phyloP scores from a whole-genome alignment of 1,140 invertebrate species.

The Coboldia fuscipes region DNA sequence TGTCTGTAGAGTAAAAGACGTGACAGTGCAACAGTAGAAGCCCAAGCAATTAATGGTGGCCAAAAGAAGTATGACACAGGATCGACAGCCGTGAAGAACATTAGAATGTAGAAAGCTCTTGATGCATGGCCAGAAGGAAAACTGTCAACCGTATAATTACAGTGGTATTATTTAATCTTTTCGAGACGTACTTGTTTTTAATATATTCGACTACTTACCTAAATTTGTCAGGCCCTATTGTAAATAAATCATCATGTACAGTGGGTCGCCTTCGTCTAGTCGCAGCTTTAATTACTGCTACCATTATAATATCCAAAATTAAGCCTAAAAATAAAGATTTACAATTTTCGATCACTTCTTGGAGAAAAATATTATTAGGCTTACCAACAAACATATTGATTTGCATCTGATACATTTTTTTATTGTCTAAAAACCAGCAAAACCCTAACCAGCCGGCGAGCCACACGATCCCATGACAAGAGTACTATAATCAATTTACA shows the following conservation, averaged over 20 bases:
- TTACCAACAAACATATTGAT: conserved; percentile 69
- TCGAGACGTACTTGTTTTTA: neutral
- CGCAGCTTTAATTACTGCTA: conserved; percentile 62
- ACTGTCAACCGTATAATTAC: conserved; percentile 22
- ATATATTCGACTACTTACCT: neutral
- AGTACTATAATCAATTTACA: conserved; percentile 32
- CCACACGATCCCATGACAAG: conserved; percentile 81
- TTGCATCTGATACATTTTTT: conserved; percentile 49
- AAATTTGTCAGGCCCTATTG: conserved; percentile 57
- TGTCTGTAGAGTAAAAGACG: conserved; percentile 51
- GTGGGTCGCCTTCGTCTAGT: conserved; percentile 53
- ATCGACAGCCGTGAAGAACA: conserved; percentile 42
- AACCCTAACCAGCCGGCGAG: conserved; percentile 44
- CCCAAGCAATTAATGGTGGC: conserved; percentile 50
- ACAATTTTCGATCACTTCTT: conserved; percentile 1
- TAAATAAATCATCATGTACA: conserved; percentile 38
- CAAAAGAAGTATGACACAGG: conserved; percentile 34
- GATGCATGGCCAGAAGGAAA: conserved; percentile 93
- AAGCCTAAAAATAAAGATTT: conserved; percentile 33
- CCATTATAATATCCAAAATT: conserved; percentile 62
- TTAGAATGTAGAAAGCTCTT: conserved; percentile 53
- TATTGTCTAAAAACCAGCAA: conserved; percentile 46
- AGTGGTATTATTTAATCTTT: neutral
- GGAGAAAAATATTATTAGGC: conserved; percentile 5
- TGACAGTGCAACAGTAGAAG: conserved; percentile 48